Base-by-base conservation (phyloP, 1,140 invertebrate species). In the Doryteuthis pealeii region DNA sequence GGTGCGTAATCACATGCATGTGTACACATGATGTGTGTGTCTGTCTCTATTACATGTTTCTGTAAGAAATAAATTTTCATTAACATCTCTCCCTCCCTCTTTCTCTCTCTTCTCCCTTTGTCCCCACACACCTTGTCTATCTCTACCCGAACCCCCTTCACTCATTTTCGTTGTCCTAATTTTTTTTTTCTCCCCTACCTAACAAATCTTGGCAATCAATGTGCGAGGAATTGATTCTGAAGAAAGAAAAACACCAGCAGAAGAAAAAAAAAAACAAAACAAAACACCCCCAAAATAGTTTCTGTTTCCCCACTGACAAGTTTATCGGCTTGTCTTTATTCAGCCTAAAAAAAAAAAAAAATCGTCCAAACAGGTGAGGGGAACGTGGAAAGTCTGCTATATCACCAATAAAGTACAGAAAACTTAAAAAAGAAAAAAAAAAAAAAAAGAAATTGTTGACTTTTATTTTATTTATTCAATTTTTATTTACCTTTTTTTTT, bases 361-460 rank as follows among this genome's bases (percentile, higher is more conserved):
- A 62, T 62, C 54, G 54, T 62, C 54, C 54, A 62, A 62, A 5
- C 35, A 40, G 15, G 22, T n/a, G 58, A 30, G 58, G 30, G 30
- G 66, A 32, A 31, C 2, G 2, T 68, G 66, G 32, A 68, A 68
- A 33, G 66, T 68, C 66, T 68, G 66, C 66, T 68, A 68, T 33
- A 68, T 68, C 66, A 68, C 28, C 66, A 68, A 68, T 68, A 68
- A 68, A 68, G 31, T 32, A 68, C 8, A 68, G 18, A 68, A 68
- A 62, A 62, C 54, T 62, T 62, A 22, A 62, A 22, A 18, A 18
- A 62, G 6, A 40, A 40, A 40, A 40, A 40, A 3, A 40, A 40
- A 40, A 40, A 40, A 40, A 40, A 40, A 3, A 40, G 10, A 40
- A 3, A 40, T 40, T 3, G 10, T 10, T 40, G 3, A 5, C 4